Percentiles rank a stretch among this genome's conserved stretches.
These are phyloP conservation scores for Cephus spinipes DNA, from an alignment of 2,888 invertebrate species.

Conservation along the genomic window DNA sequence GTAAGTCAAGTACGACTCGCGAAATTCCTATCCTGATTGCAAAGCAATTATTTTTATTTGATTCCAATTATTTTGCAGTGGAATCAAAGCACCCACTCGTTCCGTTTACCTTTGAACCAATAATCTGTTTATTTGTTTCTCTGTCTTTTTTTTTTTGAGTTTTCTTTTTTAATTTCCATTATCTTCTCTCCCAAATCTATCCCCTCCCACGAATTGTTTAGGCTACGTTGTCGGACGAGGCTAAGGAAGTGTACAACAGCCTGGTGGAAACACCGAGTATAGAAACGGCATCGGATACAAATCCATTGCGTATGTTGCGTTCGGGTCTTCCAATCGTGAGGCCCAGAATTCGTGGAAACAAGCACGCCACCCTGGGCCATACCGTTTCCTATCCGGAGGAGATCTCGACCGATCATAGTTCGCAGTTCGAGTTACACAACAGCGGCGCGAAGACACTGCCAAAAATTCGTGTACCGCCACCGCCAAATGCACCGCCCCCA, in stretches of 20 bases:
- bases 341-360: conserved; percentile 69
- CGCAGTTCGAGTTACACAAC: conserved; percentile 52
- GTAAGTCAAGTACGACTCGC: neutral
- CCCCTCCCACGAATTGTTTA: conserved; percentile 67
- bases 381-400: conserved; percentile 45
- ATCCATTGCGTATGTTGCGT: conserved; percentile 76
- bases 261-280: conserved; percentile 78
- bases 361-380: conserved; percentile 59
- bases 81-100: neutral
- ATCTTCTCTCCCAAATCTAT: conserved; percentile 52
- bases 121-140: conserved; percentile 18
- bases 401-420: conserved; percentile 33
- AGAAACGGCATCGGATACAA: conserved; percentile 64
- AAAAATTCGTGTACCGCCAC: conserved; percentile 54
- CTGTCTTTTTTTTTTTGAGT: conserved; percentile 27
- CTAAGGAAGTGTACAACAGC: conserved; percentile 92
- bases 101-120: conserved; percentile 18
- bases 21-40: neutral
- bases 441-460: conserved; percentile 59
- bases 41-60: neutral
- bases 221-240: conserved; percentile 88
- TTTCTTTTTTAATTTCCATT: conserved; percentile 31
- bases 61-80: neutral
- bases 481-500: conserved; percentile 46
- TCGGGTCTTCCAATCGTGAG: conserved; percentile 72